Percentiles rank a stretch among this genome's conserved stretches.
Evolutionary conservation across 1,140 invertebrate species (phyloP).

Genomic region (Vollenhovia emeryi): DNA sequence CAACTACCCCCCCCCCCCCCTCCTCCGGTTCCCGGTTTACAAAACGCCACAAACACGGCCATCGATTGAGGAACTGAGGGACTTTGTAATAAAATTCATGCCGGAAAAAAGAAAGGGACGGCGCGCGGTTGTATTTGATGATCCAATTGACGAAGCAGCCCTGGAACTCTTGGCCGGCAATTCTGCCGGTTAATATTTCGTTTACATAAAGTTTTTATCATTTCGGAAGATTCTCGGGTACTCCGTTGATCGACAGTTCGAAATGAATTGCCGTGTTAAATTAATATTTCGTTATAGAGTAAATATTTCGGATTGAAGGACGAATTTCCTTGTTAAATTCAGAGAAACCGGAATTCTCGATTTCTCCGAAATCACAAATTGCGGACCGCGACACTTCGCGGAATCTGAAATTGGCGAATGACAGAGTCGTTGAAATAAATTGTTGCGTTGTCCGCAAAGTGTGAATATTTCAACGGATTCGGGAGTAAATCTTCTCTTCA

Average conservation of each 20-base stretch:
- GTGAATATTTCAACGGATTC: not conserved
- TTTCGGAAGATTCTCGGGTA: not conserved
- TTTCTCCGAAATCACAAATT: not conserved
- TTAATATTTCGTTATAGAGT: not conserved
- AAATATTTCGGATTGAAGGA: not conserved
- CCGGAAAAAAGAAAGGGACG: not conserved
- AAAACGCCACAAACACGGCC: conserved; percentile 10
- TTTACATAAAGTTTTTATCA: not conserved
- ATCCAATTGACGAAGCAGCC: not conserved
- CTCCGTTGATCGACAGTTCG: not conserved
- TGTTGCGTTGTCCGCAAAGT: not conserved
- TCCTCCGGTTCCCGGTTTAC: not conserved
- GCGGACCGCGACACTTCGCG: not conserved
- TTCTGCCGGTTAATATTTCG: not conserved
- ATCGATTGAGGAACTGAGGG: not conserved
- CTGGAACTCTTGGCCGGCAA: not conserved
- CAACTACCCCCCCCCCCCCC: too few relatives aligned
- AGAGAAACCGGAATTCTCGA: not conserved
- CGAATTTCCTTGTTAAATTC: not conserved
- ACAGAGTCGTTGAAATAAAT: not conserved
- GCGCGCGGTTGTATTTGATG: not conserved
- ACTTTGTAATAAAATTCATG: not conserved
- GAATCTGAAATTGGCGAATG: not conserved
- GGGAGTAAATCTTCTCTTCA: not conserved
- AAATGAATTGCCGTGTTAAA: not conserved